Evolutionary conservation across 2,113 vertebrate species (phyloP).

Genomic region (Sminthopsis crassicaudata): DNA sequence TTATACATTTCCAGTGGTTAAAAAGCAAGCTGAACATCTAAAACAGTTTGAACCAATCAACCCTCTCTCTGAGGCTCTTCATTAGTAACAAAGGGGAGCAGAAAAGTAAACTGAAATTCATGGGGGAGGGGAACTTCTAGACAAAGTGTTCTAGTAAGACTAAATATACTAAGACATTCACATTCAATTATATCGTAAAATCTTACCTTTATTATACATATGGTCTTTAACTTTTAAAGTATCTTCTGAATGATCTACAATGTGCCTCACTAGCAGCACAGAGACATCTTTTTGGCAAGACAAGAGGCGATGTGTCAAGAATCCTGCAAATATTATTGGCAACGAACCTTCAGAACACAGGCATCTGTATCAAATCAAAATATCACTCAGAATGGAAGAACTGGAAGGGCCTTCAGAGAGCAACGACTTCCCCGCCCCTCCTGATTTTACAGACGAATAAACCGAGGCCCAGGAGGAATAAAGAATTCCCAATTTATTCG

Average conservation of each 20-base stretch:
- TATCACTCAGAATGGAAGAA: background rate
- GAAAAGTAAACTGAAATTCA: conserved; percentile 43
- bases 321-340: background rate
- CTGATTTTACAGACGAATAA: background rate
- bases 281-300: no score
- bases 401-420: background rate
- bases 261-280: background rate
- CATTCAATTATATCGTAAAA: background rate
- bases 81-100: conserved; percentile 31
- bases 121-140: background rate
- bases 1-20: background rate
- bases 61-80: conserved; percentile 8
- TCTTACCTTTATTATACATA: background rate
- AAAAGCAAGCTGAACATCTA: background rate
- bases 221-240: background rate
- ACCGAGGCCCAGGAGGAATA: background rate
- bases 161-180: background rate
- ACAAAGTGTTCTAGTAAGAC: background rate
- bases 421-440: background rate
- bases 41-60: conserved; percentile 22
- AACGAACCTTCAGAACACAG: background rate
- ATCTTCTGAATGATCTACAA: background rate
- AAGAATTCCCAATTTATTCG: background rate
- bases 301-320: background rate
- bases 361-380: background rate